A percentile compares a stretch with the other conserved stretches of the same genome.
Conservation (phyloP, 2,888 invertebrate species). For the Isotomurus palustris region DNA sequence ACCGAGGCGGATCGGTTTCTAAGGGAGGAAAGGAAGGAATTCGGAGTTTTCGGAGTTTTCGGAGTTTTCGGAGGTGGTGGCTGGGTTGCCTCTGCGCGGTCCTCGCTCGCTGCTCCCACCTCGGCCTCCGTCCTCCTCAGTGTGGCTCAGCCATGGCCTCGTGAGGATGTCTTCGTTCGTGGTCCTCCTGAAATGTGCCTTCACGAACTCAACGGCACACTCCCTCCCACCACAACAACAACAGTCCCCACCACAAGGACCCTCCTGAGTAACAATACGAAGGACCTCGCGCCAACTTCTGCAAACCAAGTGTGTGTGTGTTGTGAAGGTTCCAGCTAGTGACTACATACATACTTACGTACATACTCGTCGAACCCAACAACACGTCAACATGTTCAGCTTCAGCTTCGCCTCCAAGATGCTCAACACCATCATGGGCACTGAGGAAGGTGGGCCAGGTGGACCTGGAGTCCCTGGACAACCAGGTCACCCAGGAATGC, state of each 20-base stretch:
- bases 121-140: too few relatives aligned
- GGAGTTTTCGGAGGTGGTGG: conserved; percentile 8
- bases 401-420: conserved; percentile 53
- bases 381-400: conserved; percentile 51
- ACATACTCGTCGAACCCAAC: too few relatives aligned
- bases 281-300: conserved; percentile 36
- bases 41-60: too few relatives aligned
- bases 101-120: too few relatives aligned
- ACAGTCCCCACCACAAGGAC: too few relatives aligned
- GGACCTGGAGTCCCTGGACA: conserved; percentile 10
- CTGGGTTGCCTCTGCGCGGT: too few relatives aligned
- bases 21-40: conserved; percentile 14
- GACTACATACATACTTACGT: too few relatives aligned
- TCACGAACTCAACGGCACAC: too few relatives aligned
- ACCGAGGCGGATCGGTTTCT: conserved; percentile 15
- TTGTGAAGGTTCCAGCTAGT: background rate
- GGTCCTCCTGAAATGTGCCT: conserved; percentile 42
- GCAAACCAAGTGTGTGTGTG: conserved; percentile 1
- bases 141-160: conserved; percentile 45
- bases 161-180: conserved; percentile 45
- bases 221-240: too few relatives aligned
- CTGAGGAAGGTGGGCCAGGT: conserved; percentile 47
- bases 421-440: conserved; percentile 52
- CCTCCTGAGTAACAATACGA: too few relatives aligned
- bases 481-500: too few relatives aligned